Base-by-base conservation (phyloP, 92 coral and sea anemone species). In the Galaxea fascicularis region DNA sequence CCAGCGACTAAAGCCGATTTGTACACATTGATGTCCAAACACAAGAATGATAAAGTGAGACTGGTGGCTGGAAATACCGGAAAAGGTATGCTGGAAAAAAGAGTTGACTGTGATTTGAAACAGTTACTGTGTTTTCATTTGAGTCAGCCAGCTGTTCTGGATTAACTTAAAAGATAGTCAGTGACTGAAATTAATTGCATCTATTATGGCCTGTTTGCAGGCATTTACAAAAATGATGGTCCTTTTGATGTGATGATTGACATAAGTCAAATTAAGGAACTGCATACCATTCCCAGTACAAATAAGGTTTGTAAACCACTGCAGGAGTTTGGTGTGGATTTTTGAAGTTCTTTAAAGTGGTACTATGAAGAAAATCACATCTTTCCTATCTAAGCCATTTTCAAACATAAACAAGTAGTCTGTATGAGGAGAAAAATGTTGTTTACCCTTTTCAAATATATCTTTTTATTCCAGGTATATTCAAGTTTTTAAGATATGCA, bases 51-150 rank as follows among this genome's bases (percentile, higher is more conserved):
- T 39, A 89, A 87, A 57, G 85, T 90, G 47, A 87, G 92, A 74
- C 81, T 95, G 53, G 90, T 95, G 28, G 97, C 89, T n/a, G 98
- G 98, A 66, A 90, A 95, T 63, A 93, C 98, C 18, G 98, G 98
- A 39, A 90, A 92, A 92, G 98, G 98, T 90, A 78, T 9, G 10
- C 11, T 9, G 8, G 15, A 63, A 63, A 11, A 60, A n/a, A 13
- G 0, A 7, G 9, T 46, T 46, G 51, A 8, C 51, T 46, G 51
- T 13, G 51, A 46, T 8, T 13, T 46, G 51, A 13, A 8, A 7
- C 51, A 46, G 8, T 46, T 46, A 46, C 0, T 46, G 51, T n/a
- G n/a, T n/a, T n/a, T n/a, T n/a, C n/a, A 7, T 46, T 46, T 46
- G 51, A 46, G 51, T 46, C 8, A 46, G 51, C 51, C 51, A 7